Conservation (phyloP, 2,113 vertebrate genomes). For the Leptobrachium ailaonicum region DNA sequence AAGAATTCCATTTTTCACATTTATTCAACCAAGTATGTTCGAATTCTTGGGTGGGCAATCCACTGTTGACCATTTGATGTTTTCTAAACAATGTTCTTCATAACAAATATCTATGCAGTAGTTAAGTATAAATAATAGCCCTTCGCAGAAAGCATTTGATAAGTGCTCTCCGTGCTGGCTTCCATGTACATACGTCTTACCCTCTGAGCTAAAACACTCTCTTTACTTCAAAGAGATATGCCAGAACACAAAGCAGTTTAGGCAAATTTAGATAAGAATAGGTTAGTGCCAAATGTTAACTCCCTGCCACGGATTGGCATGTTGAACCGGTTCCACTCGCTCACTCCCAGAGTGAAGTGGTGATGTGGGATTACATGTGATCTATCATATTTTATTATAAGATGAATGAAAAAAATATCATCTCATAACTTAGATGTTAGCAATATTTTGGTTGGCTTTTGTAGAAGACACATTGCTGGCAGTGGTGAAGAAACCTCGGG, state of each 20-base stretch:
- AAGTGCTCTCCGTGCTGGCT: neutral
- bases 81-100: neutral
- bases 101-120: neutral
- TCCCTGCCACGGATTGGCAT: slow-evolving; percentile 32
- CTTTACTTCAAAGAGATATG: slow-evolving; percentile 33
- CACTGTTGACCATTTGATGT: neutral
- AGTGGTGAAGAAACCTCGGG: neutral
- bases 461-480: slow-evolving; percentile 41
- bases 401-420: slow-evolving; percentile 23
- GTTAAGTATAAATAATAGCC: slow-evolving; percentile 4
- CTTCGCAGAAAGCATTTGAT: neutral
- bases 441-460: slow-evolving; percentile 44
- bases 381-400: slow-evolving; percentile 37
- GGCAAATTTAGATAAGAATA: slow-evolving; percentile 41
- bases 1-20: too few species aligned
- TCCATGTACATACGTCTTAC: neutral
- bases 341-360: slow-evolving; percentile 18
- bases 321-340: slow-evolving; percentile 19
- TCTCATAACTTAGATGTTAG: slow-evolving; percentile 27
- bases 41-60: slow-evolving; percentile 2
- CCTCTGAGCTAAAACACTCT: neutral
- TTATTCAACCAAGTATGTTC: neutral
- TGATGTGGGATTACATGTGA: slow-evolving; percentile 24
- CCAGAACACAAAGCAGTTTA: slow-evolving; percentile 28
- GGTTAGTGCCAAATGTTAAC: slow-evolving; percentile 18